Base-by-base conservation (phyloP, 2,888 invertebrate species). In the Sicus ferrugineus region DNA sequence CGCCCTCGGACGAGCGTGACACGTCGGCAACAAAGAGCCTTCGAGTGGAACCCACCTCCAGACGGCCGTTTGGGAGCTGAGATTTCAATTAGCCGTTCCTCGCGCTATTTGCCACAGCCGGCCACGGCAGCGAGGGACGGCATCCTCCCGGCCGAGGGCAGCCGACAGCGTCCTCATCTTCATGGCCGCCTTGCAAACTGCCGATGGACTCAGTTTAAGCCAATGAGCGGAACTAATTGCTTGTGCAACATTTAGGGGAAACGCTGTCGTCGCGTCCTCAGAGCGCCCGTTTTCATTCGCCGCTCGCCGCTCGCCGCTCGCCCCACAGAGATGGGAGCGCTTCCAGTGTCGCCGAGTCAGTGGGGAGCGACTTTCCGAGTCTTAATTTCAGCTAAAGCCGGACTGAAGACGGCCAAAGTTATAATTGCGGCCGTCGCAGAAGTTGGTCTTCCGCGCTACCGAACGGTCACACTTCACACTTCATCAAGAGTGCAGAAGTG, bases 51-150 rank as follows among this genome's bases (percentile, higher is more conserved):
- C 14, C 42, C 14, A 23, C 34, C 59, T 16, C 21, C 23, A 38
- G 42, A 38, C 11, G 23, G 42, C 61, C 42, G 16, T 9, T 42
- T 61, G 4, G 50, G 50, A 50, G 31, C 30, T 31, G 64, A 64
- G 50, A 48, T 64, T 31, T 50, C 50, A 64, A 64, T 64, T 64
- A 50, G 46, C 31, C 28, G 31, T n/a, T n/a, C n/a, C n/a, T n/a
- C n/a, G n/a, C n/a, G n/a, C n/a, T n/a, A n/a, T n/a, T n/a, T n/a
- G n/a, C n/a, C n/a, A n/a, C n/a, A n/a, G n/a, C n/a, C n/a, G n/a
- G n/a, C n/a, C n/a, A n/a, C n/a, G n/a, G n/a, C n/a, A n/a, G n/a
- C n/a, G n/a, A n/a, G n/a, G n/a, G n/a, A n/a, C n/a, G n/a, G n/a
- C n/a, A n/a, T n/a, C n/a, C n/a, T n/a, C n/a, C n/a, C n/a, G n/a